These are phyloP conservation scores for Ips nitidus DNA, from an alignment of 1,140 invertebrate species.

Conservation along the genomic window DNA sequence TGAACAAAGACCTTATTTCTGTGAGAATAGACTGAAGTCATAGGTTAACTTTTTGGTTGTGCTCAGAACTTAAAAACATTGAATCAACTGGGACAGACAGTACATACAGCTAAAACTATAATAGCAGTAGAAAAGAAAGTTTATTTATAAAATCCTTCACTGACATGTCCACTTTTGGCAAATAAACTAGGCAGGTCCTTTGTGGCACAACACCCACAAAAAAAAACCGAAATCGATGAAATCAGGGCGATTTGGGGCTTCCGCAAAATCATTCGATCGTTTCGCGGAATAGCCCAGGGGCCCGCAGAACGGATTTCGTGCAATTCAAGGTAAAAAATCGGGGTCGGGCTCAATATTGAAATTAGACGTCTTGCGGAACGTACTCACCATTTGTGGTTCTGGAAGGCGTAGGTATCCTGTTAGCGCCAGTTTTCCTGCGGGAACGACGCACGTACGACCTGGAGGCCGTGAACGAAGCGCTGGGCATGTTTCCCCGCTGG, in stretches of 20 bases:
- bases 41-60: too few species aligned
- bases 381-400: conserved; percentile 71
- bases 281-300: background rate
- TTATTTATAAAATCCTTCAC: conserved; percentile 27
- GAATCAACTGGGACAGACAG: too few species aligned
- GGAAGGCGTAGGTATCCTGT: conserved; percentile 76
- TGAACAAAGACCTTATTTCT: too few species aligned
- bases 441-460: conserved; percentile 83
- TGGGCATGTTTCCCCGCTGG: conserved; percentile 72
- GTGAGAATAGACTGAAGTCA: too few species aligned
- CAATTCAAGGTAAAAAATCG: conserved; percentile 12
- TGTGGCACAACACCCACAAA: conserved; percentile 37
- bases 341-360: conserved; percentile 19
- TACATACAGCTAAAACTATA: too few species aligned
- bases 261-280: background rate
- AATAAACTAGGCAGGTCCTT: conserved; percentile 35
- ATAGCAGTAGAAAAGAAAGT: background rate
- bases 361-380: conserved; percentile 1
- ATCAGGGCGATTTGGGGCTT: conserved; percentile 22
- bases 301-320: background rate
- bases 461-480: conserved; percentile 84
- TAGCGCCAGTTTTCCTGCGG: conserved; percentile 81
- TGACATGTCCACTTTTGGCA: conserved; percentile 33
- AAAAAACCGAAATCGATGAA: conserved; percentile 35
- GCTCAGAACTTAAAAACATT: too few species aligned